phyloP scores from a whole-genome alignment of 2,113 vertebrate species.

The Mus musculus region GRCm39 chr7:144390501-144391000 shows the following conservation, averaged over 20 bases:
- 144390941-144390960: rapidly evolving
- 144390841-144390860: neutral
- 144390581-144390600: neutral
- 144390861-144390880: neutral
- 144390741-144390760: too few relatives aligned
- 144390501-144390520: neutral
- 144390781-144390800: neutral
- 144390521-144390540: neutral
- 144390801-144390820: neutral
- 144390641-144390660: neutral
- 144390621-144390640: neutral
- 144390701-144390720: neutral
- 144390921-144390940: neutral
- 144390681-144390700: neutral
- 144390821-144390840: neutral
- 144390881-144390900: rapidly evolving
- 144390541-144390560: neutral
- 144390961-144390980: too few relatives aligned
- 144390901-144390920: too few relatives aligned
- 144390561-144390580: neutral
- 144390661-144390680: neutral
- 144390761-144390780: neutral
- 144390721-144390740: rapidly evolving
- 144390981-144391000: neutral
- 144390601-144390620: too few relatives aligned